These are phyloP conservation scores for Rhinophrynus dorsalis DNA, from an alignment of 2,797 vertebrate species.

Conservation along the genomic window DNA sequence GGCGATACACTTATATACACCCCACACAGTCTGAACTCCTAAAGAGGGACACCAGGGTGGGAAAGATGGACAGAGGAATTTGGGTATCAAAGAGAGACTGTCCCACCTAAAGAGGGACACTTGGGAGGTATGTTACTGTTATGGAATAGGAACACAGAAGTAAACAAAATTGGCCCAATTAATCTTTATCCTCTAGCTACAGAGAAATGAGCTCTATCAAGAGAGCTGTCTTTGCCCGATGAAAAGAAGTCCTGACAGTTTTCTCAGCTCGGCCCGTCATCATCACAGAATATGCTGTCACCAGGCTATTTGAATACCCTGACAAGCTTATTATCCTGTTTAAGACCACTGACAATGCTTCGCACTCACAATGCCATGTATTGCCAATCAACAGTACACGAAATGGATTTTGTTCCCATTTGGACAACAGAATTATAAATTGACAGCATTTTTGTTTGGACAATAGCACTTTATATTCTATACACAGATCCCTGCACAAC, in stretches of 20 bases:
- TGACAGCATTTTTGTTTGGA: slow-evolving; percentile 77
- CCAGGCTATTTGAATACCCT: slow-evolving; percentile 81
- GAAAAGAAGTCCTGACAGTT: slow-evolving; percentile 80
- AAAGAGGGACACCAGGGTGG: too few species aligned
- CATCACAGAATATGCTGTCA: slow-evolving; percentile 80
- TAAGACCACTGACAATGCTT: slow-evolving; percentile 77
- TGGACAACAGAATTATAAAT: slow-evolving; percentile 77
- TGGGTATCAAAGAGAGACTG: too few species aligned
- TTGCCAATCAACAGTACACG: slow-evolving; percentile 75
- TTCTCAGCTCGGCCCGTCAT: slow-evolving; percentile 76
- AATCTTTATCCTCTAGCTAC: slow-evolving; percentile 68
- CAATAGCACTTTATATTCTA: not conserved
- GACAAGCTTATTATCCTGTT: slow-evolving; percentile 86
- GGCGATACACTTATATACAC: too few species aligned
- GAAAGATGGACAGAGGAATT: too few species aligned
- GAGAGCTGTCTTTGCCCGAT: slow-evolving; percentile 74
- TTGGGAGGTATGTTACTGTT: too few species aligned
- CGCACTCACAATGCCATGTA: slow-evolving; percentile 73
- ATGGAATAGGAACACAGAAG: slow-evolving; percentile 54
- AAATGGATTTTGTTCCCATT: slow-evolving; percentile 62
- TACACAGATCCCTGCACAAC: not conserved
- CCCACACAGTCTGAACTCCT: too few species aligned
- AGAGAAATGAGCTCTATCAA: slow-evolving; percentile 77
- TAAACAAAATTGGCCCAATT: slow-evolving; percentile 59
- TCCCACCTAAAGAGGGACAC: too few species aligned